These are phyloP conservation scores for Smutsia gigantea DNA, from an alignment of 2,797 vertebrate genomes.

Conservation along the genomic window DNA sequence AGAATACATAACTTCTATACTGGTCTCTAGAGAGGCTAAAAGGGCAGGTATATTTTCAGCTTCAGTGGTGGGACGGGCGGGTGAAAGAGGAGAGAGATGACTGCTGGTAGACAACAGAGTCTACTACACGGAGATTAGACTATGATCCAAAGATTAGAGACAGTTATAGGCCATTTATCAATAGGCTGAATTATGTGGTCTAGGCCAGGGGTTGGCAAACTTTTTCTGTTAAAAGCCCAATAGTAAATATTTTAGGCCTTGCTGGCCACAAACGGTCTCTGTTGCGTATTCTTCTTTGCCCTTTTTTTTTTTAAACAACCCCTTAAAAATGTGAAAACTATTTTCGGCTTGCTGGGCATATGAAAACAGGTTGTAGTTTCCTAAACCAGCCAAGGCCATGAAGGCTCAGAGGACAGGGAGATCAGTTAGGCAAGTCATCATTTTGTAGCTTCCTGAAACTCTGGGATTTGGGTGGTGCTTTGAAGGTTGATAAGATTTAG, in stretches of 20 bases:
- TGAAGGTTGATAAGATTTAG: conserved; percentile 11
- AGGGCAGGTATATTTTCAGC: background rate
- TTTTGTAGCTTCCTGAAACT: conserved; percentile 58
- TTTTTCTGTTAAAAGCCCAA: conserved; percentile 30
- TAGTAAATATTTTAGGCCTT: conserved; percentile 48
- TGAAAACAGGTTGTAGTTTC: background rate
- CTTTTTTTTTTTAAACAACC: background rate
- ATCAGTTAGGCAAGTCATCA: conserved; percentile 11
- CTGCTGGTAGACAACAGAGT: background rate
- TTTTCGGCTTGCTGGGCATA: conserved; percentile 33
- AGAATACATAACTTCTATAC: background rate
- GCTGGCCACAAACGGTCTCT: background rate
- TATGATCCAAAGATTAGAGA: background rate
- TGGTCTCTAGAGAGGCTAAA: background rate
- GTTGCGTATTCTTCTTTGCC: conserved; percentile 32
- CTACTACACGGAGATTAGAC: background rate
- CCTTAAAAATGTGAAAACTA: conserved; percentile 54
- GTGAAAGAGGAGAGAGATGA: conserved; percentile 2
- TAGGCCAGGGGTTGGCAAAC: background rate
- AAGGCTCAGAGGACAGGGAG: conserved; percentile 5
- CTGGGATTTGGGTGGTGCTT: conserved; percentile 50
- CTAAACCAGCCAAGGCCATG: background rate
- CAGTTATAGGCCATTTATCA: background rate
- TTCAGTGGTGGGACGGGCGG: background rate
- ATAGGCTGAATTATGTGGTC: background rate